These are phyloP conservation scores for Dioctria linearis DNA, from an alignment of 2,888 invertebrate genomes.

Conservation along the genomic window DNA sequence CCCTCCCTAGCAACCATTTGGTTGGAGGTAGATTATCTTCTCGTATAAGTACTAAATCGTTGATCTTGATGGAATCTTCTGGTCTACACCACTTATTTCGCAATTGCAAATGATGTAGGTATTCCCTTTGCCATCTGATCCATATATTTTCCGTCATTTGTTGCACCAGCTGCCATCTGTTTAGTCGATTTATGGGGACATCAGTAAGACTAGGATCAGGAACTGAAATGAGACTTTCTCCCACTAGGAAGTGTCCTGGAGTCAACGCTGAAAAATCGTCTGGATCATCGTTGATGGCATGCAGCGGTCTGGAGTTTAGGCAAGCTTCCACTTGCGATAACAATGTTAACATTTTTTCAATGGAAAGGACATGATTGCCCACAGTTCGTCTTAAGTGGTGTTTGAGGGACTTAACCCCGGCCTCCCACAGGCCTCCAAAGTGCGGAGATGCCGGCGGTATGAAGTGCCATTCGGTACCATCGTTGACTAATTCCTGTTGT, in stretches of 20 bases:
- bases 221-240: neutral
- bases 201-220: neutral
- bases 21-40: neutral
- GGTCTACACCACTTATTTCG: neutral
- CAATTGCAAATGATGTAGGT: neutral
- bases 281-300: neutral
- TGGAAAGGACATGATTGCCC: neutral
- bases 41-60: neutral
- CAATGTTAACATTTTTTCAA: neutral
- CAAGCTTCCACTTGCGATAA: neutral
- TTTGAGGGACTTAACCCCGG: neutral
- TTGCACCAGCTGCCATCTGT: neutral
- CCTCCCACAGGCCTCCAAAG: neutral
- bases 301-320: neutral
- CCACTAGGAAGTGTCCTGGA: no score
- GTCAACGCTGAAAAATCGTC: neutral
- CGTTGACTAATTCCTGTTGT: neutral
- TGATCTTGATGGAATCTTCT: neutral
- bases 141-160: neutral
- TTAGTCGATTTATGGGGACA: neutral
- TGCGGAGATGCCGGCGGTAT: constrained; percentile 61
- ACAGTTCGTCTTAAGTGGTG: neutral
- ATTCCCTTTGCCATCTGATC: neutral
- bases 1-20: neutral
- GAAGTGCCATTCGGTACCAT: constrained; percentile 62